Evolutionary conservation across 2,797 vertebrate genomes (phyloP).

Genomic region (Echiichthys vipera): DNA sequence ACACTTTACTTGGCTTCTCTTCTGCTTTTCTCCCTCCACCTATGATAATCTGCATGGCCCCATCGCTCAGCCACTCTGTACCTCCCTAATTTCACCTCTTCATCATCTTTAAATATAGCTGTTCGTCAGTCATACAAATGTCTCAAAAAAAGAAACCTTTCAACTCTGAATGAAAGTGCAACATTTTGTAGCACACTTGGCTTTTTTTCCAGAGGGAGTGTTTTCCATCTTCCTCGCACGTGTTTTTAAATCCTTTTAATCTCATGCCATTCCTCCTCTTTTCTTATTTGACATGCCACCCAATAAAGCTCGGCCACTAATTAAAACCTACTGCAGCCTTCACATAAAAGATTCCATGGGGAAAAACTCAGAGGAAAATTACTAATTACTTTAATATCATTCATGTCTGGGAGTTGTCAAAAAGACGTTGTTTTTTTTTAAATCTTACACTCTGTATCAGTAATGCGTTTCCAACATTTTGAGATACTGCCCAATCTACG

Average conservation of each 20-base stretch:
- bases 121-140: conserved; percentile 11
- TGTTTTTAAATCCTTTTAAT: conserved; percentile 77
- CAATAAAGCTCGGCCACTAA: conserved; percentile 81
- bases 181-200: conserved; percentile 69
- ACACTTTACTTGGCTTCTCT: conserved; percentile 86
- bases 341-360: conserved; percentile 63
- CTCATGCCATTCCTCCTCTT: conserved; percentile 74
- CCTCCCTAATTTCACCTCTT: conserved; percentile 41
- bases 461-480: conserved; percentile 35
- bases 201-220: conserved; percentile 40
- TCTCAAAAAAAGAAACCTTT: conserved; percentile 34
- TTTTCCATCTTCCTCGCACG: conserved; percentile 67
- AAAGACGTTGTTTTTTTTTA: conserved; percentile 50
- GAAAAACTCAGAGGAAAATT: conserved; percentile 69
- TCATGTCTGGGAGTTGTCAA: conserved; percentile 73
- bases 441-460: conserved; percentile 39
- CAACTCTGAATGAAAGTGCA: conserved; percentile 62
- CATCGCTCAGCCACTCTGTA: conserved; percentile 21
- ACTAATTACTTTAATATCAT: conserved; percentile 72
- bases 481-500: conserved; percentile 26
- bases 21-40: conserved; percentile 73
- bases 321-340: conserved; percentile 81
- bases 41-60: conserved; percentile 55
- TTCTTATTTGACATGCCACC: conserved; percentile 83
- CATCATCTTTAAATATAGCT: conserved; percentile 38